Evolutionary conservation across 2,113 vertebrate genomes (phyloP), one percentile per base, ranked within the genome.

Genomic region (Dolichotis patagonum): DNA sequence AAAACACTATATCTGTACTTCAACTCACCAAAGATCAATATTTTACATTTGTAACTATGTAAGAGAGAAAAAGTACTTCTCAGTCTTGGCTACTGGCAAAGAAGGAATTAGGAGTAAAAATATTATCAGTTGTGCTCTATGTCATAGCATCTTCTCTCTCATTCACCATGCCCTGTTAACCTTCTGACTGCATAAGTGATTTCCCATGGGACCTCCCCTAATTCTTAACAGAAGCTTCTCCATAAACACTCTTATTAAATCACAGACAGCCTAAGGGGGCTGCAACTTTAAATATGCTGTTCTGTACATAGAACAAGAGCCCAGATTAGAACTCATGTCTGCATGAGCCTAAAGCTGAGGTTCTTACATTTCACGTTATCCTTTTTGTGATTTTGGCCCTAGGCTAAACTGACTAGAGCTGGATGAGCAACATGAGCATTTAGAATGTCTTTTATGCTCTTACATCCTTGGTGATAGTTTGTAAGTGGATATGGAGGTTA

Each of bases 141-240:
- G 69, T 24, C 6, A 7, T 22, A 46, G 2, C 17, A 22, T n/a
- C 20, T 12, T 43, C 38, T 22, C 38, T 43, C 38, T 10, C 9
- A 26, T 24, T 41, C 38, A 2, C 20, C 20, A 22, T 9, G 9
- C 4, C 24, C 38, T 32, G 46, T n/a, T 35, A 16, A 17, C 7
- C 52, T 11, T 56, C 35, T 58, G 35, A 58, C 1, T 38, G 2
- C 35, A 11, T 58, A 1, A 4, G 5, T 26, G 80, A 16, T 58
- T 83, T 14, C 7, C 1, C 22, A 6, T 1, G 5, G 13, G 1
- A 3, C 2, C 75, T 49, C 24, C 13, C 7, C 43, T 30, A 30
- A 10, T 32, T 52, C 46, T 32, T 26, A 20, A 0, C 2, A 20
- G 46, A 35, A 9, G 6, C 7, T 30, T 4, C 4, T 17, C 28